Conservation (phyloP, 2,797 vertebrate genomes). For the Oophaga sylvatica region DNA sequence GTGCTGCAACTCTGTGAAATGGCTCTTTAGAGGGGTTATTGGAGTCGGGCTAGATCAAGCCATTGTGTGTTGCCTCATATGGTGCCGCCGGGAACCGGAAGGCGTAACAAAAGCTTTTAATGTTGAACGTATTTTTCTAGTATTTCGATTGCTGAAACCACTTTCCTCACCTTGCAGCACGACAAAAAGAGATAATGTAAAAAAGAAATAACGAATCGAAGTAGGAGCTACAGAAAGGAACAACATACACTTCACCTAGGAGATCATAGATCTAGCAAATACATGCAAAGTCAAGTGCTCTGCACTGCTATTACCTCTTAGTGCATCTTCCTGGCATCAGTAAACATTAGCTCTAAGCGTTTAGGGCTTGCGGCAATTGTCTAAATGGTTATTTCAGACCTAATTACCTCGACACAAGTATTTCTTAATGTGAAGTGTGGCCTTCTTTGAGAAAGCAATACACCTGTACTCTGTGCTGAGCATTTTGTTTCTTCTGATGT, state of each 20-base stretch:
- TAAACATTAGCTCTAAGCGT: not conserved
- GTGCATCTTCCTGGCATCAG: constrained; percentile 5
- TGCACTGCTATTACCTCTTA: not conserved
- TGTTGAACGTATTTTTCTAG: too few relatives aligned
- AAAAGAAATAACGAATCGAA: not conserved
- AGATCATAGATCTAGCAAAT: not conserved
- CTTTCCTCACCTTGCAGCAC: too few relatives aligned
- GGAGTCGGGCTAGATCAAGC: too few relatives aligned
- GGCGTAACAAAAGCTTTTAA: too few relatives aligned
- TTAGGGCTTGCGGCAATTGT: constrained; percentile 11
- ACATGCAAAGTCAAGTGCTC: not conserved
- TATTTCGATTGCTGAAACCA: too few relatives aligned
- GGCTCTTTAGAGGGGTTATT: too few relatives aligned
- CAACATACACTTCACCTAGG: not conserved
- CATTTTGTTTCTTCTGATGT: constrained; percentile 29
- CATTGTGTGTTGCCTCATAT: too few relatives aligned
- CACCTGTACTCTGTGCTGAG: constrained; percentile 27
- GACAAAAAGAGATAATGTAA: not conserved
- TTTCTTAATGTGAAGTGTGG: constrained; percentile 34
- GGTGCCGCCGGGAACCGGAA: too few relatives aligned
- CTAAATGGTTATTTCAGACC: constrained; percentile 14
- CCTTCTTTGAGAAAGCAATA: constrained; percentile 15
- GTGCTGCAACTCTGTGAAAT: too few relatives aligned
- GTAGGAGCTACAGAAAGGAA: not conserved
- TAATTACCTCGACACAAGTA: constrained; percentile 37